Evolutionary conservation across 2,113 vertebrate genomes (phyloP).

Genomic region (Solea senegalensis): DNA sequence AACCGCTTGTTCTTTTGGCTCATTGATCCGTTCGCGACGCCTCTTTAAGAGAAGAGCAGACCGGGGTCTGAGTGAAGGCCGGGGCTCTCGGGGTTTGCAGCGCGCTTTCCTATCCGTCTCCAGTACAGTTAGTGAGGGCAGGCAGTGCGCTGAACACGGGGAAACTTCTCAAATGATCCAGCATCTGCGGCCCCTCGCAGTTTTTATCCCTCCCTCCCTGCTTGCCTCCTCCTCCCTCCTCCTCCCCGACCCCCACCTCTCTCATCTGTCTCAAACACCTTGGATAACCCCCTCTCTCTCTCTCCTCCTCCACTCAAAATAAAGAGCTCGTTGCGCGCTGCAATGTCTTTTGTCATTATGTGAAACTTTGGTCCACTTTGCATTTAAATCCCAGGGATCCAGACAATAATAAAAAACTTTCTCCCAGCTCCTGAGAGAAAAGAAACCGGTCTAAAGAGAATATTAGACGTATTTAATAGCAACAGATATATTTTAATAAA

Average conservation of each 20-base stretch:
- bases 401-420: constrained; percentile 11
- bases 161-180: constrained; percentile 78
- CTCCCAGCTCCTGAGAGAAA: too few relatives aligned
- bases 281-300: constrained; percentile 65
- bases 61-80: constrained; percentile 31
- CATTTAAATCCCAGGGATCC: constrained; percentile 34
- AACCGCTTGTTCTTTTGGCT: constrained; percentile 46
- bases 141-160: constrained; percentile 52
- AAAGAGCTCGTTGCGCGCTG: constrained; percentile 34
- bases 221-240: constrained; percentile 16
- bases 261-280: constrained; percentile 74
- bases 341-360: constrained; percentile 27
- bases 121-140: constrained; percentile 45
- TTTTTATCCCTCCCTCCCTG: constrained; percentile 80
- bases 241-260: constrained; percentile 43
- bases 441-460: too few relatives aligned
- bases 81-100: constrained; percentile 43
- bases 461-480: too few relatives aligned
- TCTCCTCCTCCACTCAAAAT: constrained; percentile 52
- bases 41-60: constrained; percentile 25
- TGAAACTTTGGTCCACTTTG: constrained; percentile 44
- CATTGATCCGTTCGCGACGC: constrained; percentile 75
- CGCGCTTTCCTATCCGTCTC: constrained; percentile 58
- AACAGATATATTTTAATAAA: too few relatives aligned
- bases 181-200: constrained; percentile 75